phyloP scores from a whole-genome alignment of 1,140 invertebrate genomes.

The Prorops nasuta region DNA sequence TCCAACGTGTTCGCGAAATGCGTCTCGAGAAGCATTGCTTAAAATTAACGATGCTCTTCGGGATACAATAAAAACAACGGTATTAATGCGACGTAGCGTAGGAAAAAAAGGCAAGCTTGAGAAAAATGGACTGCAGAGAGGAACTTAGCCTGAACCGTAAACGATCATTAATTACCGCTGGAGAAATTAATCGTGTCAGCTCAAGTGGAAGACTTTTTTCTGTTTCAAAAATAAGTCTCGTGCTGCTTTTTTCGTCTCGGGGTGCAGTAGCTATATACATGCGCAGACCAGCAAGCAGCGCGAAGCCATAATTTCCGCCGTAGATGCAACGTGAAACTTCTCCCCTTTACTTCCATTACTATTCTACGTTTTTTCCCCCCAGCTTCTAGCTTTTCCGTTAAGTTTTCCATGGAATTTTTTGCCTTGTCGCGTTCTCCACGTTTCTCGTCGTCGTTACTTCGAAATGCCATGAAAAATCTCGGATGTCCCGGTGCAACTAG shows the following conservation, averaged over 20 bases:
- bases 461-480: slow-evolving; percentile 29
- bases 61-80: slow-evolving; percentile 7
- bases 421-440: neutral
- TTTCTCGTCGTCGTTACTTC: slow-evolving; percentile 30
- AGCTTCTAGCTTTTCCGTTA: neutral
- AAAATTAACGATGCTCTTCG: too few relatives aligned
- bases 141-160: slow-evolving; percentile 1
- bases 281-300: too few relatives aligned
- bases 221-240: too few relatives aligned
- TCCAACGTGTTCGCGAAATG: too few relatives aligned
- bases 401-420: slow-evolving; percentile 19
- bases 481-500: slow-evolving; percentile 23
- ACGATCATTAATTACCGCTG: slow-evolving; percentile 21
- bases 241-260: too few relatives aligned
- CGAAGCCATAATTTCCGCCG: too few relatives aligned
- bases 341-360: neutral
- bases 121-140: neutral
- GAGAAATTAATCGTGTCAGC: slow-evolving; percentile 28
- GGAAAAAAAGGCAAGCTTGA: slow-evolving; percentile 16
- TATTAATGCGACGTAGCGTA: neutral
- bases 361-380: neutral
- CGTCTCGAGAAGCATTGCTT: too few relatives aligned
- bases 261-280: too few relatives aligned
- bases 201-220: too few relatives aligned
- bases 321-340: too few relatives aligned